A percentile compares a stretch with the other conserved stretches of the same genome.
phyloP scores from a whole-genome alignment of 2,113 vertebrate genomes.

The Heterochromis multidens region DNA sequence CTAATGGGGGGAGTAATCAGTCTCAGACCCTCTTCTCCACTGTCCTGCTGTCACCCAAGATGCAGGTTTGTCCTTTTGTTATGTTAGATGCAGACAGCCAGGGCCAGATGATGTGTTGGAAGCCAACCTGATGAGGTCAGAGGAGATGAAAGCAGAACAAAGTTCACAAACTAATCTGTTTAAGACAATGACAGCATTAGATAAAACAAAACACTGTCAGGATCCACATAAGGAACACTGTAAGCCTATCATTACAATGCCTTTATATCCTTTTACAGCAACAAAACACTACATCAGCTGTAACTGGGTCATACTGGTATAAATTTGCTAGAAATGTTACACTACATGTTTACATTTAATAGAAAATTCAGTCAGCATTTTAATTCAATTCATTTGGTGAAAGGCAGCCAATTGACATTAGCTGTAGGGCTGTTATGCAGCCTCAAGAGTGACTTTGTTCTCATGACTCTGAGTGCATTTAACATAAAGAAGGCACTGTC shows the following conservation, averaged over 20 bases:
- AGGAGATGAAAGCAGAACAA: conserved; percentile 36
- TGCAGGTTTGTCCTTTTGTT: neutral
- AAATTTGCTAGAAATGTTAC: neutral
- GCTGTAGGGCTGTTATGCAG: neutral
- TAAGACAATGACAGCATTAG: neutral
- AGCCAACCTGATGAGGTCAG: conserved; percentile 61
- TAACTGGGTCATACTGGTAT: neutral
- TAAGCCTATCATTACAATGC: neutral
- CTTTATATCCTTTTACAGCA: no score
- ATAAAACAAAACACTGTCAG: neutral
- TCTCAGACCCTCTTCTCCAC: conserved; percentile 50
- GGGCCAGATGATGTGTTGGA: conserved; percentile 22
- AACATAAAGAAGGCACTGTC: conserved; percentile 1
- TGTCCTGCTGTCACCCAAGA: conserved; percentile 25
- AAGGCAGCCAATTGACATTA: neutral
- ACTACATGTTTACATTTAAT: neutral
- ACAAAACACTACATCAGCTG: neutral
- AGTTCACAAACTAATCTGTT: neutral
- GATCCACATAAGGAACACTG: neutral
- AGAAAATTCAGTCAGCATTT: neutral
- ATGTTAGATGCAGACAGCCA: conserved; percentile 39
- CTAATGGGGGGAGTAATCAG: conserved; percentile 53
- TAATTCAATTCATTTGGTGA: neutral
- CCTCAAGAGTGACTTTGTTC: conserved; percentile 28
- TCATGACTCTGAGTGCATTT: neutral